Evolutionary conservation across 2,888 invertebrate genomes (phyloP).

Genomic region (Callimorpha dominula): DNA sequence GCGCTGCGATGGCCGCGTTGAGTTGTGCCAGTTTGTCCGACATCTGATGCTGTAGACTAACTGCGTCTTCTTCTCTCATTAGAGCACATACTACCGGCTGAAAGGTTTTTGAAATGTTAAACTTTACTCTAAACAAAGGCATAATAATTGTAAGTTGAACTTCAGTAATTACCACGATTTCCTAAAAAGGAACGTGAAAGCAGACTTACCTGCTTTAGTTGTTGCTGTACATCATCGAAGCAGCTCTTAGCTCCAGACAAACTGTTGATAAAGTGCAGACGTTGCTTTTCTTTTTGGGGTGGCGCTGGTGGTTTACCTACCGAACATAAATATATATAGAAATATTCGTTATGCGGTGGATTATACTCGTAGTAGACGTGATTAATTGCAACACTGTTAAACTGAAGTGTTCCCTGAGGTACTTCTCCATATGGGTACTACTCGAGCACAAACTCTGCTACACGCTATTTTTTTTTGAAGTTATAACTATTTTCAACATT

Average conservation of each 20-base stretch:
- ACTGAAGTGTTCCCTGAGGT: too few species aligned
- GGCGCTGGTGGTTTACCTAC: slow-evolving; percentile 29
- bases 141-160: background rate
- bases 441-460: too few species aligned
- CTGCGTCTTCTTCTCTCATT: slow-evolving; percentile 20
- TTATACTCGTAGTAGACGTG: background rate
- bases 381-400: background rate
- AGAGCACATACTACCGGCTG: slow-evolving; percentile 30
- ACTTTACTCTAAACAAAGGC: background rate
- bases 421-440: too few species aligned
- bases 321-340: slow-evolving; percentile 19
- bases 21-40: slow-evolving; percentile 13
- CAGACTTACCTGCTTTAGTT: slow-evolving; percentile 49
- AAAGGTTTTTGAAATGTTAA: background rate
- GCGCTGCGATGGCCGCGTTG: slow-evolving; percentile 13
- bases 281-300: slow-evolving; percentile 44
- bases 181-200: too few species aligned
- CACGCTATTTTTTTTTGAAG: too few species aligned
- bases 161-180: too few species aligned
- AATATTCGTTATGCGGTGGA: background rate
- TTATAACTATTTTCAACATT: too few species aligned
- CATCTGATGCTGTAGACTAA: slow-evolving; percentile 19
- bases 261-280: slow-evolving; percentile 53
- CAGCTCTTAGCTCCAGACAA: slow-evolving; percentile 45
- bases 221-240: slow-evolving; percentile 52